Percentiles rank a stretch among this genome's conserved stretches.
phyloP scores from a whole-genome alignment of 2,888 invertebrate species.

The Chalcis sispes region DNA sequence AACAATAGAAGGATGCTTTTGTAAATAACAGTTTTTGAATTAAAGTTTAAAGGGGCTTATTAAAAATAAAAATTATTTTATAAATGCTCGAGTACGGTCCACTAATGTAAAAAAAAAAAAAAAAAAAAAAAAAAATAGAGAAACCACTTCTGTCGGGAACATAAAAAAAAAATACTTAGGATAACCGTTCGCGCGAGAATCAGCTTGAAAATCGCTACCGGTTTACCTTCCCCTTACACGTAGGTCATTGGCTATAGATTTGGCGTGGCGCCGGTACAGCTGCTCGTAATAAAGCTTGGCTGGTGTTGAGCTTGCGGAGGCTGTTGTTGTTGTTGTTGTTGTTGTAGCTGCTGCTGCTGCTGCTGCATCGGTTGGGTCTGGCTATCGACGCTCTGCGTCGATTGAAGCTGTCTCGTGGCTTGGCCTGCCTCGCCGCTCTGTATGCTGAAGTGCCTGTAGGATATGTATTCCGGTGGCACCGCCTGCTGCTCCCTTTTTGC shows the following conservation, averaged over 20 bases:
- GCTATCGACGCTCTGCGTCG: conserved; percentile 65
- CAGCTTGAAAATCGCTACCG: neutral
- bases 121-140: no score
- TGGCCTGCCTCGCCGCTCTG: conserved; percentile 80
- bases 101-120: no score
- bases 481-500: conserved; percentile 84
- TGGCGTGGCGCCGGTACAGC: conserved; percentile 60
- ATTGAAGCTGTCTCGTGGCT: conserved; percentile 34
- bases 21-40: no score
- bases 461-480: conserved; percentile 88
- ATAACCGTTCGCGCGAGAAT: conserved; percentile 23
- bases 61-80: neutral
- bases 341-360: conserved; percentile 63
- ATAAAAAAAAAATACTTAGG: neutral
- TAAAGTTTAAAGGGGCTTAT: no score
- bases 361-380: conserved; percentile 57
- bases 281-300: conserved; percentile 54
- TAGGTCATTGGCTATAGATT: conserved; percentile 65
- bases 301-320: conserved; percentile 62
- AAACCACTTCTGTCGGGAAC: no score
- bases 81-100: no score
- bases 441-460: conserved; percentile 85
- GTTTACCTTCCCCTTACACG: conserved; percentile 52
- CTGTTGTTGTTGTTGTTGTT: conserved; percentile 66
- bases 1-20: no score